A percentile compares a stretch with the other conserved stretches of the same genome.
Conservation (phyloP, 2,888 invertebrate species). For the Dilophus febrilis region DNA sequence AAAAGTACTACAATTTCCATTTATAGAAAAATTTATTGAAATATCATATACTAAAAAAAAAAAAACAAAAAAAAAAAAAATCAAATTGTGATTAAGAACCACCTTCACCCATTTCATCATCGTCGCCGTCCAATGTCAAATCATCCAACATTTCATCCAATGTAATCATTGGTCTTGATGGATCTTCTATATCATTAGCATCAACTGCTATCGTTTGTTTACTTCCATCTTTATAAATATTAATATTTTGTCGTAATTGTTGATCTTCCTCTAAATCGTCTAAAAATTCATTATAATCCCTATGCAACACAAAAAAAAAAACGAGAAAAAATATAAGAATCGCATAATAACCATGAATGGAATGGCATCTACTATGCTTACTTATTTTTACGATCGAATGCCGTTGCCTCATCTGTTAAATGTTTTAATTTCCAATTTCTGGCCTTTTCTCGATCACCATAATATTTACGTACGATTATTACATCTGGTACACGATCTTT, state of each 20-base stretch:
- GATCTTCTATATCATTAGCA: constrained; percentile 38
- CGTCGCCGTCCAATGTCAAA: constrained; percentile 55
- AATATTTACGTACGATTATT: constrained; percentile 85
- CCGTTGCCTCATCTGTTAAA: constrained; percentile 50
- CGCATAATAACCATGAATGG: too few relatives aligned
- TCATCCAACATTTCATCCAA: constrained; percentile 91
- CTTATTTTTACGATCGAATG: constrained; percentile 44
- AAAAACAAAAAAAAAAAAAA: too few relatives aligned
- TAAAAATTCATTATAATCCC: constrained; percentile 88
- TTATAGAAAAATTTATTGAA: too few relatives aligned
- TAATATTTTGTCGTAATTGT: constrained; percentile 73
- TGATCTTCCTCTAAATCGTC: constrained; percentile 96
- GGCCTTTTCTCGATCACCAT: constrained; percentile 53
- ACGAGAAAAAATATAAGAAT: constrained; percentile 3
- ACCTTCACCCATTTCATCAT: constrained; percentile 61
- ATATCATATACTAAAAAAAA: too few relatives aligned
- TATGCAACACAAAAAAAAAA: constrained; percentile 27
- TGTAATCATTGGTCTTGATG: constrained; percentile 55
- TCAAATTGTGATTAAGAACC: too few relatives aligned
- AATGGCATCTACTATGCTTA: constrained; percentile 18
- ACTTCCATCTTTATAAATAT: constrained; percentile 60
- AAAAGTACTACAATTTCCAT: too few relatives aligned
- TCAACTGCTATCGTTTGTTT: constrained; percentile 35
- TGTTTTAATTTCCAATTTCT: constrained; percentile 86
- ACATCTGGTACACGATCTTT: constrained; percentile 64